These are phyloP conservation scores for Nomada ruficornis DNA, from an alignment of 2,888 invertebrate species.

Conservation along the genomic window DNA sequence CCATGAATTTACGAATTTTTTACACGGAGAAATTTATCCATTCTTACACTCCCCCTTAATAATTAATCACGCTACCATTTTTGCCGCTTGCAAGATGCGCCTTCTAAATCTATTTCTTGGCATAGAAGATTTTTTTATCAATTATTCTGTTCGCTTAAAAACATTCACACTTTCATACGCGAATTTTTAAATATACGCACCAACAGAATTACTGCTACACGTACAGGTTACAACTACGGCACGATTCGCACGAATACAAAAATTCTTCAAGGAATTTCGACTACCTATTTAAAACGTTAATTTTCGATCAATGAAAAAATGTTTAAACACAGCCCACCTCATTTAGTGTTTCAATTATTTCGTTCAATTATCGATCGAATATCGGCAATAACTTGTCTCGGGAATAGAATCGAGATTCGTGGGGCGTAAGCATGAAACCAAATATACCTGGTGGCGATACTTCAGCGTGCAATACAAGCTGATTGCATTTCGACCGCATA, in stretches of 20 bases:
- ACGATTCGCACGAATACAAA: no score
- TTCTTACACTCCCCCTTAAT: conserved; percentile 9
- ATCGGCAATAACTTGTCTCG: conserved; percentile 20
- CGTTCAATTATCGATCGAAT: not conserved
- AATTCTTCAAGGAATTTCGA: no score
- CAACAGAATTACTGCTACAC: no score
- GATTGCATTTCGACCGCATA: conserved; percentile 65
- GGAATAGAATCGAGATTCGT: conserved; percentile 26
- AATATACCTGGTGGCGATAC: conserved; percentile 32
- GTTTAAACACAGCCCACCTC: no score
- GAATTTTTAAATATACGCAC: no score
- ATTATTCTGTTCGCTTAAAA: not conserved
- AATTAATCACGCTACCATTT: conserved; percentile 10
- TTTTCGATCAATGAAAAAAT: no score
- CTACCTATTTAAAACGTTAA: no score
- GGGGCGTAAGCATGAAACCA: conserved; percentile 40
- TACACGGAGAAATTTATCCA: conserved; percentile 5
- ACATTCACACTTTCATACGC: not conserved
- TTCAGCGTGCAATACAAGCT: conserved; percentile 49
- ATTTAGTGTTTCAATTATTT: not conserved
- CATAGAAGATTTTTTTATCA: not conserved
- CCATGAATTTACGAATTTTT: not conserved
- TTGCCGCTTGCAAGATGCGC: not conserved
- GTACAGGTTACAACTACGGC: no score
- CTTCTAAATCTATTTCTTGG: not conserved